Evolutionary conservation across 2,797 vertebrate species (phyloP).

Genomic region (Natrix natrix): DNA sequence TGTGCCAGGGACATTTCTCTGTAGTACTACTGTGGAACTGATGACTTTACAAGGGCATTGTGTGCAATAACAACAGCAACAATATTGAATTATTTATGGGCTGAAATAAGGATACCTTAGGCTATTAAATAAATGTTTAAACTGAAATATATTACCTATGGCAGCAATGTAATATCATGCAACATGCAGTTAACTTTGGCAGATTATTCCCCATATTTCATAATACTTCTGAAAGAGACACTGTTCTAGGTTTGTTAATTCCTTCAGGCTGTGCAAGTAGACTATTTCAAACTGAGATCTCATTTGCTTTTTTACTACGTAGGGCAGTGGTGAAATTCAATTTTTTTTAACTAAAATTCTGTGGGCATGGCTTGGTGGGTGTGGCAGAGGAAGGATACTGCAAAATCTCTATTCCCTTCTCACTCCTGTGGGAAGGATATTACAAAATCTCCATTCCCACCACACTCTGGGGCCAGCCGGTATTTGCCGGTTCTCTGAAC

Average conservation of each 20-base stretch:
- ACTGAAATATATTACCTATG: not conserved
- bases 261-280: not conserved
- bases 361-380: too few relatives aligned
- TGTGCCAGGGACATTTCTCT: not conserved
- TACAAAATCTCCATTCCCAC: too few relatives aligned
- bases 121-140: not conserved
- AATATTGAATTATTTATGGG: not conserved
- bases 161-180: not conserved
- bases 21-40: not conserved
- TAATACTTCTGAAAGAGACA: not conserved
- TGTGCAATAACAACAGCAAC: not conserved
- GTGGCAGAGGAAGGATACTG: too few relatives aligned
- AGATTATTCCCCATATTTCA: not conserved
- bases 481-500: too few relatives aligned
- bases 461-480: too few relatives aligned
- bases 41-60: not conserved
- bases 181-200: not conserved
- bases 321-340: too few relatives aligned
- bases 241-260: not conserved
- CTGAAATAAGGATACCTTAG: not conserved
- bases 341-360: too few relatives aligned
- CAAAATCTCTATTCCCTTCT: too few relatives aligned
- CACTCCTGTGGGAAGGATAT: too few relatives aligned
- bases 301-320: not conserved
- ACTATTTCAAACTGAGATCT: not conserved